Base-by-base conservation (phyloP, 2,797 vertebrate species). In the Rhynchotus rufescens region DNA sequence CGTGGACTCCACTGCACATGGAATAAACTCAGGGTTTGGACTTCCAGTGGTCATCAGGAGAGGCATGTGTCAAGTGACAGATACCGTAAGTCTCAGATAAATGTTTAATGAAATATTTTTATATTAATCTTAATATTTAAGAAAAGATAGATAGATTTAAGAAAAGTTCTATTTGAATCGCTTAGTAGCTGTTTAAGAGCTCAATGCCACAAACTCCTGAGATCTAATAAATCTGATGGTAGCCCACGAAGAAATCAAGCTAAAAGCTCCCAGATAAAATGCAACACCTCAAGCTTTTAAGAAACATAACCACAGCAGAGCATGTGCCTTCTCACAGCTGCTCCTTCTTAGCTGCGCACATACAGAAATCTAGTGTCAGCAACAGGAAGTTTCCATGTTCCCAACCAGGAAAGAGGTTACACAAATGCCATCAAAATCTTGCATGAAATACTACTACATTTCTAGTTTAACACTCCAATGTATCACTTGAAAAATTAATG, bases 161-260 rank as follows among this genome's bases (percentile, higher is more conserved):
- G 62, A 93, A 84, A 92, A 49, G 45, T 90, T 80, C 62, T 67
- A 75, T 92, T 84, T 89, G 83, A 90, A 86, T 76, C 56, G 62
- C 62, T 91, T 92, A 76, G 28, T 60, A 79, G 79, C 91, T 92
- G 86, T 71, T 91, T 88, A 91, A 71, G 89, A 89, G 88, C 93
- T 92, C 82, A 83, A 91, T 93, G 91, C n/a, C 25, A 81, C 56
- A 56, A 84, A 86, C 83, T 88, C 36, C 60, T 52, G 57, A 32
- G 64, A 92, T 68, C 34, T 89, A 89, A 89, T 91, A 94, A 88
- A 95, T 79, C 34, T 40, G 40, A 52, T 38, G 85, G 51, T 17
- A 89, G 77, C 67, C 30, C 84, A 47, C 86, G 76, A 57, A 91
- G 52, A 80, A 81, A 81, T 67, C 20, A 84, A 88, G 93, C 81